These are phyloP conservation scores for Himalopsyche anomala DNA, from an alignment of 2,888 invertebrate species.

Conservation along the genomic window DNA sequence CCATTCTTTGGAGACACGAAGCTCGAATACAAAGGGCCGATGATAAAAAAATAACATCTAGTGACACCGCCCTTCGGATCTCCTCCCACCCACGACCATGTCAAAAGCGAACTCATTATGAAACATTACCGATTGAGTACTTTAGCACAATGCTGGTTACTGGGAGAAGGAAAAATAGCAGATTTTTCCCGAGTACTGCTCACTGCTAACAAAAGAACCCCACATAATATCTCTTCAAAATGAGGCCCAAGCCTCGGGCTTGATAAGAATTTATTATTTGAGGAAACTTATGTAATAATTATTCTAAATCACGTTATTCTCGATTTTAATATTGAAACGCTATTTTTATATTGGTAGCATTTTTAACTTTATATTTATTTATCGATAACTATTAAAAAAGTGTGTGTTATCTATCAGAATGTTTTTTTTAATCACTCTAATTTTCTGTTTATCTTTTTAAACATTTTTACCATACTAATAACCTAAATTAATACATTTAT, in stretches of 20 bases:
- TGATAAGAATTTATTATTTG: not conserved
- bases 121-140: slow-evolving; percentile 63
- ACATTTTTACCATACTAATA: no score
- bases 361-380: no score
- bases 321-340: no score
- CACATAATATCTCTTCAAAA: not conserved
- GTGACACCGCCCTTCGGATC: slow-evolving; percentile 44
- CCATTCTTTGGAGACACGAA: slow-evolving; percentile 58
- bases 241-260: not conserved
- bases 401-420: no score
- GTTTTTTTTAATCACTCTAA: no score
- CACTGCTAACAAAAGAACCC: slow-evolving; percentile 5
- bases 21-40: slow-evolving; percentile 58
- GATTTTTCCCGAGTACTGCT: slow-evolving; percentile 38
- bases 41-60: slow-evolving; percentile 61
- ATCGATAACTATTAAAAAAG: no score
- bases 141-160: slow-evolving; percentile 48
- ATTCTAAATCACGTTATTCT: no score
- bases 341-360: no score
- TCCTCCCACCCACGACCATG: slow-evolving; percentile 28
- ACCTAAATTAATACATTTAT: no score
- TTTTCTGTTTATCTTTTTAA: no score
- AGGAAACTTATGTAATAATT: no score
- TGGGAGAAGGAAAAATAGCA: slow-evolving; percentile 13
- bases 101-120: slow-evolving; percentile 61